A percentile compares a stretch with the other conserved stretches of the same genome.
Evolutionary conservation across 30 jellyfish, hydroid and myxozoan species (phyloP).

Genomic region (Nemopilema nomurai): DNA sequence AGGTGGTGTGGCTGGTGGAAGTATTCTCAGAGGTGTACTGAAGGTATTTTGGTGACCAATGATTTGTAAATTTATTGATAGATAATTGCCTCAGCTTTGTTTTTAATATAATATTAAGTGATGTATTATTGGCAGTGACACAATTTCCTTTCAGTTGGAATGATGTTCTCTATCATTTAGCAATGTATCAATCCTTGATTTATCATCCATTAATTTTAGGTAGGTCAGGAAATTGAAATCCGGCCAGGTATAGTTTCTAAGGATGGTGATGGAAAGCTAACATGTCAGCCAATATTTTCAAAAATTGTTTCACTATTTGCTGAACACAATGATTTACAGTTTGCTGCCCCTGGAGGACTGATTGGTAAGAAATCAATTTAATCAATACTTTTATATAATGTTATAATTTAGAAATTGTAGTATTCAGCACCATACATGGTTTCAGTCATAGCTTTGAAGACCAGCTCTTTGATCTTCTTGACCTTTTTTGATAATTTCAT

Average conservation of each 20-base stretch:
- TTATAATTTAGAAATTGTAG: no score
- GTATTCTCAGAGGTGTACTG: slow-evolving; percentile 94
- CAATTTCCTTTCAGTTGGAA: no score
- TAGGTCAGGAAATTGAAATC: slow-evolving; percentile 97
- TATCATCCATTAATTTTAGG: slow-evolving; percentile 47
- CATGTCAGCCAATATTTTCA: slow-evolving; percentile 96
- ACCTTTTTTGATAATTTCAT: background rate
- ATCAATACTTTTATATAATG: background rate
- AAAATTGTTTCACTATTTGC: slow-evolving; percentile 97
- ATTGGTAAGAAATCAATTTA: slow-evolving; percentile 56
- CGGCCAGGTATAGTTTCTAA: slow-evolving; percentile 98
- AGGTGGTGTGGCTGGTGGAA: slow-evolving; percentile 99
- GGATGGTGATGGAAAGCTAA: slow-evolving; percentile 89
- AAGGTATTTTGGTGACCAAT: slow-evolving; percentile 57
- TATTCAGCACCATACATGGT: background rate
- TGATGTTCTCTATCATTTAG: no score
- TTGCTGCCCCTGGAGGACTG: slow-evolving; percentile 99
- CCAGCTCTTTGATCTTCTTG: background rate
- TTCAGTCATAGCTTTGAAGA: background rate
- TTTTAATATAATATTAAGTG: no score
- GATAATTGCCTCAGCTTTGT: no score
- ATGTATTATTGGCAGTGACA: no score
- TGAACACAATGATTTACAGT: slow-evolving; percentile 96
- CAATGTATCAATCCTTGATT: no score
- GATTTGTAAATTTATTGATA: background rate